A percentile compares a stretch with the other conserved stretches of the same genome.
Evolutionary conservation across 2,797 vertebrate species (phyloP).

Genomic region (Chiloscyllium punctatum): DNA sequence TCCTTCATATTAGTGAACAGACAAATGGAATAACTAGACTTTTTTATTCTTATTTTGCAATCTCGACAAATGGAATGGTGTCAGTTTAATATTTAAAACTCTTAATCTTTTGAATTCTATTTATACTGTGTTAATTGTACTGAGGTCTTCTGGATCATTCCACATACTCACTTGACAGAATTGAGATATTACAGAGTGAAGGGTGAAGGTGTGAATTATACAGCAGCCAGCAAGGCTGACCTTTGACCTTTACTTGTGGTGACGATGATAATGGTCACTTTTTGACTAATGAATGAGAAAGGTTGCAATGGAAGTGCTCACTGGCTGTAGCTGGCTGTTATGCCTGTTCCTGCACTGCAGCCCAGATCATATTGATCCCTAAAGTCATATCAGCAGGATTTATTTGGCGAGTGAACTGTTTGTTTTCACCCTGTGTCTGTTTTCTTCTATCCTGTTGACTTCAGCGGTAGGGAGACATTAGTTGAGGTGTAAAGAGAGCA

Average conservation of each 20-base stretch:
- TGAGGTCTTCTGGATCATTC: background rate
- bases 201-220: conserved; percentile 13
- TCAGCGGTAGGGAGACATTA: background rate
- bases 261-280: background rate
- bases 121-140: background rate
- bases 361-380: background rate
- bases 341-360: background rate
- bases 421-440: background rate
- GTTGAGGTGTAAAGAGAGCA: background rate
- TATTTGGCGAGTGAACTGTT: background rate
- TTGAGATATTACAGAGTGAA: background rate
- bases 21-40: background rate
- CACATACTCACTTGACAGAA: background rate
- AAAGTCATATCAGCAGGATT: background rate
- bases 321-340: background rate
- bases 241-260: background rate
- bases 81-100: background rate
- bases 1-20: background rate
- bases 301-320: background rate
- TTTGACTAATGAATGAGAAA: background rate
- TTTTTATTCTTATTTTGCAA: background rate
- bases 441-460: background rate
- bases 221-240: background rate
- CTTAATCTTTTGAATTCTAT: conserved; percentile 5
- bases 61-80: background rate